Evolutionary conservation across 1,140 invertebrate genomes (phyloP).

Genomic region (Ridgeia piscesae): DNA sequence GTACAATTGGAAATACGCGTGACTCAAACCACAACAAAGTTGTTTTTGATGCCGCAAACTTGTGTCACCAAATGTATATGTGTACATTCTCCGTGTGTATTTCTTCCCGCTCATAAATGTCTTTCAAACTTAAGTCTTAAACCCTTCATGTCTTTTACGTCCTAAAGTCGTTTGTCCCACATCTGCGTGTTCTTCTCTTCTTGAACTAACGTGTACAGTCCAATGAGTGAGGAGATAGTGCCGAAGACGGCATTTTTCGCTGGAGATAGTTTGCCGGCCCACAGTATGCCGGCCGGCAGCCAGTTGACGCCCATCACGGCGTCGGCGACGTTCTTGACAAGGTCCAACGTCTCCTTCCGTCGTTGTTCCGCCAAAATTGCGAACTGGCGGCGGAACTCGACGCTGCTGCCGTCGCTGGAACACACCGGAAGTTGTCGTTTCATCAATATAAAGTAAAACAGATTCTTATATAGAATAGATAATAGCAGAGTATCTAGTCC

Average conservation of each 20-base stretch:
- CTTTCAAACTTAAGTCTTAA: background rate
- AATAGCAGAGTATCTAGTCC: too few species aligned
- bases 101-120: background rate
- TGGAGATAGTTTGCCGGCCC: conserved; percentile 22
- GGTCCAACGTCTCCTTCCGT: conserved; percentile 17
- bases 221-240: conserved; percentile 10
- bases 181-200: background rate
- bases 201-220: background rate
- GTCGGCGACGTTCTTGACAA: conserved; percentile 26
- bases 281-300: conserved; percentile 27
- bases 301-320: conserved; percentile 21
- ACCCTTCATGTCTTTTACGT: background rate
- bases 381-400: background rate
- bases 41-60: too few species aligned
- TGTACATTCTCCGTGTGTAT: background rate
- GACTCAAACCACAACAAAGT: too few species aligned
- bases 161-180: background rate
- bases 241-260: conserved; percentile 27
- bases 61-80: background rate
- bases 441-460: too few species aligned
- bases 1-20: too few species aligned
- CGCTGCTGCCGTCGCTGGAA: background rate
- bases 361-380: conserved; percentile 4
- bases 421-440: background rate
- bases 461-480: too few species aligned